Evolutionary conservation across 2,797 vertebrate genomes (phyloP).

Genomic region (Phoxinus dragarum): DNA sequence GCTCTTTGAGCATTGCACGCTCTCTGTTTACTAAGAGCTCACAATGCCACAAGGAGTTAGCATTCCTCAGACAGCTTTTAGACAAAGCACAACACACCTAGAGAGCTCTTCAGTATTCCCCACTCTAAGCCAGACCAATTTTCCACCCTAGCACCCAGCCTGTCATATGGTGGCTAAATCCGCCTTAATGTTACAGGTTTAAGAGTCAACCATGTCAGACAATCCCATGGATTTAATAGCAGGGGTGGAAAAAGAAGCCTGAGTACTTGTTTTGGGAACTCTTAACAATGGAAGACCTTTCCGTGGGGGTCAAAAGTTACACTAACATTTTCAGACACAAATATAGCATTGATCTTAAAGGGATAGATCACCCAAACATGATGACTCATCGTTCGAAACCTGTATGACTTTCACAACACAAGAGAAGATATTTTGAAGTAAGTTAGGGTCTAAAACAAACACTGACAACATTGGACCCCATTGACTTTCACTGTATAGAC

Average conservation of each 20-base stretch:
- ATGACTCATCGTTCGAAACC: background rate
- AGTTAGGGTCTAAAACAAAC: background rate
- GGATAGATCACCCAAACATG: background rate
- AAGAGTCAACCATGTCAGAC: constrained; percentile 58
- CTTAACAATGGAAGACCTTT: constrained; percentile 18
- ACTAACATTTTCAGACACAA: constrained; percentile 9
- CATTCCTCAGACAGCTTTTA: constrained; percentile 27
- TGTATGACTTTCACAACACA: background rate
- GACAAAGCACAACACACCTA: constrained; percentile 51
- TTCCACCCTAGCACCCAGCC: constrained; percentile 57
- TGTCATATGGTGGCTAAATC: constrained; percentile 69
- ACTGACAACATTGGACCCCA: background rate
- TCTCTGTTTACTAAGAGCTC: constrained; percentile 24
- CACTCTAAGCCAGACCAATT: constrained; percentile 51
- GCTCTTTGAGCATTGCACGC: background rate
- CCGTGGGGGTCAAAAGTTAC: background rate
- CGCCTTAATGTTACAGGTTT: constrained; percentile 65
- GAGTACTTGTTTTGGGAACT: constrained; percentile 43
- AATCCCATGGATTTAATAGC: constrained; percentile 62
- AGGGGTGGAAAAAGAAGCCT: constrained; percentile 46
- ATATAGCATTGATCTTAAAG: background rate
- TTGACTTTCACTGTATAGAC: background rate
- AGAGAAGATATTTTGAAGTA: background rate
- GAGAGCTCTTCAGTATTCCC: constrained; percentile 51
- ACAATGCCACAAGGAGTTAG: constrained; percentile 14